Evolutionary conservation across 1,140 invertebrate genomes (phyloP).

Genomic region (Brachionus rotundiformis): DNA sequence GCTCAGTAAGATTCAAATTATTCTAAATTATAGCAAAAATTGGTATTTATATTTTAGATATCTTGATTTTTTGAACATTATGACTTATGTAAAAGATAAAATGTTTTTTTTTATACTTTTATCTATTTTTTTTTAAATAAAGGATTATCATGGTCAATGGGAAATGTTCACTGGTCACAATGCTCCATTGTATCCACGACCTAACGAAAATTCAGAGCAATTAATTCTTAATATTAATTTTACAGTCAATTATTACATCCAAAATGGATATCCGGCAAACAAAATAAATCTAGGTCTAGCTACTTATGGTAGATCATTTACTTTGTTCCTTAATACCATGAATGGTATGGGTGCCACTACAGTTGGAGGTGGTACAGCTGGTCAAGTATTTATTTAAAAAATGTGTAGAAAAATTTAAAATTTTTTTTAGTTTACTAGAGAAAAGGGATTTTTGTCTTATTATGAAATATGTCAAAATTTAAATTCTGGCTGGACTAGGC

Average conservation of each 20-base stretch:
- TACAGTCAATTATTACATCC: constrained; percentile 69
- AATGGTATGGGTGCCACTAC: constrained; percentile 80
- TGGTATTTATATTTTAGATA: not conserved
- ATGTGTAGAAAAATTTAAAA: constrained; percentile 88
- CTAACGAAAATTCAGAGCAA: constrained; percentile 18
- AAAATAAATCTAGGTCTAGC: constrained; percentile 83
- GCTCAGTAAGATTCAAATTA: constrained; percentile 66
- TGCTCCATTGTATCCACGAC: constrained; percentile 28
- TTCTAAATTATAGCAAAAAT: not conserved
- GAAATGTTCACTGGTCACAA: constrained; percentile 42
- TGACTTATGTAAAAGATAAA: constrained; percentile 81
- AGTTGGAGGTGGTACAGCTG: constrained; percentile 74
- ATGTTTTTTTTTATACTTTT: not conserved
- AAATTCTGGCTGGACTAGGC: not conserved
- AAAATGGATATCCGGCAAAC: constrained; percentile 73
- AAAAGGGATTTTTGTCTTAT: constrained; percentile 87
- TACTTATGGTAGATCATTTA: constrained; percentile 84
- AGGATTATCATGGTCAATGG: constrained; percentile 52
- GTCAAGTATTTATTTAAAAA: constrained; percentile 81
- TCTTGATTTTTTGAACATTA: constrained; percentile 89
- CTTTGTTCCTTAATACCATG: constrained; percentile 71
- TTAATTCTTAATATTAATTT: constrained; percentile 55
- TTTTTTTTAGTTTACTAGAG: constrained; percentile 73
- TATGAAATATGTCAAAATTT: constrained; percentile 71
- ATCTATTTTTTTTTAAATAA: not conserved